Base-by-base conservation (phyloP, 1,140 invertebrate species). In the Metopolophium dirhodum region DNA sequence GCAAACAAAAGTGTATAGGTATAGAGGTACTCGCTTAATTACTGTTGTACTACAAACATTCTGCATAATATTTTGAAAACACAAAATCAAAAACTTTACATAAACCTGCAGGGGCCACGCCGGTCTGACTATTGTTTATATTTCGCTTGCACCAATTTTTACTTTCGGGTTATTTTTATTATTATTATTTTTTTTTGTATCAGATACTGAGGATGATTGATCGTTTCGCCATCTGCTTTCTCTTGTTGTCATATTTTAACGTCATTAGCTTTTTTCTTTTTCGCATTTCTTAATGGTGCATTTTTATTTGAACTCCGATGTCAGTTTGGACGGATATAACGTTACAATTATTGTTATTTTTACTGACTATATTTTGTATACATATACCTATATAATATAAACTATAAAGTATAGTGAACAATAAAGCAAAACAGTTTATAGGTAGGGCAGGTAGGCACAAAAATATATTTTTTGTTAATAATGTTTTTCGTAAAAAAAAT, bases 141-240 rank as follows among this genome's bases (percentile, higher is more conserved):
- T 68, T 68, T 68, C 4, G 61, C 49, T n/a, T 14, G 30, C 26
- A 82, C 18, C 18, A 68, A 41, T 90, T 68, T 91, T 91, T 77
- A 91, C 8, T 91, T n/a, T 87, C 41, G 8, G 45, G 86, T 87
- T 49, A n/a, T 87, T 35, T 49, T 49, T n/a, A 37, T 82, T 35
- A 77, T 82, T 82, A 82, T 35, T n/a, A 35, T 22, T 47, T 30
- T 35, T 90, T n/a, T 54, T 61, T 61, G 26, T 90, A 68, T 45
- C 87, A 41, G 20, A 90, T 68, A 90, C 54, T 26, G 68, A 47
- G 45, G 30, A 91, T 91, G 90, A 91, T 91, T 91, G 90, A 91
- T 91, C 45, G 90, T 91, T 82, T 82, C 41, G 30, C 90, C 90
- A 49, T 91, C 90, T 91, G 49, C 30, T 90, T 54, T 57, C 61